Evolutionary conservation across 2,888 invertebrate genomes (phyloP).

Genomic region (Acanthosepion pharaonis): DNA sequence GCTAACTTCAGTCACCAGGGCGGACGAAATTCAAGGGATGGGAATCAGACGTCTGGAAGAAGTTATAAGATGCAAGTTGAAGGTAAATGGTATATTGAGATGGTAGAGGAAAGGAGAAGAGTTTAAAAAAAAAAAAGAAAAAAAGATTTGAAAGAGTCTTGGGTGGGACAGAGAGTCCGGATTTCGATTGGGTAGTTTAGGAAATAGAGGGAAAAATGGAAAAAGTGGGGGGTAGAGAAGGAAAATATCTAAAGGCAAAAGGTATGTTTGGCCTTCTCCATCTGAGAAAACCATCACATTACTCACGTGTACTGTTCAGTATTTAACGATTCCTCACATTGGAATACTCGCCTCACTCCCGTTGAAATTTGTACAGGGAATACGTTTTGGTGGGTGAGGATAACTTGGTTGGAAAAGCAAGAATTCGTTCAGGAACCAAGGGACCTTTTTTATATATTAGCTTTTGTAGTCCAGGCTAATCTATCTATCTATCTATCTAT

Average conservation of each 20-base stretch:
- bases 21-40: neutral
- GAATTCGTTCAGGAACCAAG: neutral
- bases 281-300: neutral
- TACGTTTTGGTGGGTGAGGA: neutral
- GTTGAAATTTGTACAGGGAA: slow-evolving; percentile 6
- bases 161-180: neutral
- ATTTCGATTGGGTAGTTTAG: neutral
- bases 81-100: neutral
- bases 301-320: neutral
- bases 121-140: neutral
- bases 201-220: neutral
- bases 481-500: neutral
- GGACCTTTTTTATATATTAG: neutral
- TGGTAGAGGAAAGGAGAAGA: neutral
- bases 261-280: neutral
- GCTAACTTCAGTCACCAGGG: slow-evolving; percentile 9
- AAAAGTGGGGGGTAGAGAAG: neutral
- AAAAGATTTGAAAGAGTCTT: neutral
- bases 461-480: neutral
- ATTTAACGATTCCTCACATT: neutral
- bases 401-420: neutral
- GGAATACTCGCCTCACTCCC: neutral
- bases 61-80: neutral
- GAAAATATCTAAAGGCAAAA: too few relatives aligned
- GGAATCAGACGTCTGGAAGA: neutral